phyloP scores from a whole-genome alignment of 2,797 vertebrate species.

The Australoheros facetus region DNA sequence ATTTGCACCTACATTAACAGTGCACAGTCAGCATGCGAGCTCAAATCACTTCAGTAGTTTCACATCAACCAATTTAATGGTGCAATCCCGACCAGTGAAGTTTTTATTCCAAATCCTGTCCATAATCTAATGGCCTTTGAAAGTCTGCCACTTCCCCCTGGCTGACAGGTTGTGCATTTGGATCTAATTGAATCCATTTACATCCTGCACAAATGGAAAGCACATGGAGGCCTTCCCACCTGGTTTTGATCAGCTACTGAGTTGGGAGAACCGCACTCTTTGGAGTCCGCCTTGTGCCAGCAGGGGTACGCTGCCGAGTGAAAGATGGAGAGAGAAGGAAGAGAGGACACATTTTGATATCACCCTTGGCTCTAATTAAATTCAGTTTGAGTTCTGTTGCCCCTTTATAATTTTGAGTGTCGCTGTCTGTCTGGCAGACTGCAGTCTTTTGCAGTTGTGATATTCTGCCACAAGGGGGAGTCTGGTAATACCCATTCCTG shows the following conservation, averaged over 20 bases:
- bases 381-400: constrained; percentile 52
- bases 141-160: constrained; percentile 77
- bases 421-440: constrained; percentile 26
- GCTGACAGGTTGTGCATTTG: constrained; percentile 84
- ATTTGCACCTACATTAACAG: constrained; percentile 53
- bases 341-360: constrained; percentile 64
- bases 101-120: constrained; percentile 78
- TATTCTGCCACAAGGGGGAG: constrained; percentile 76
- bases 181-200: constrained; percentile 84
- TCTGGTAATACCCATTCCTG: constrained; percentile 30
- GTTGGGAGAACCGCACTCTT: constrained; percentile 68
- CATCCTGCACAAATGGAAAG: constrained; percentile 82
- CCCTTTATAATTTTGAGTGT: constrained; percentile 35
- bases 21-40: constrained; percentile 63
- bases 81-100: constrained; percentile 67
- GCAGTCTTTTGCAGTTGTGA: constrained; percentile 25
- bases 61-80: constrained; percentile 75
- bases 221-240: constrained; percentile 80
- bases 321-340: constrained; percentile 33
- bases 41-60: constrained; percentile 71
- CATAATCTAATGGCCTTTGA: constrained; percentile 81
- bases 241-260: constrained; percentile 86
- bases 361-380: constrained; percentile 60
- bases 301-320: constrained; percentile 46
- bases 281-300: constrained; percentile 66